Base-by-base conservation (phyloP, 2,888 invertebrate species). In the Carcina quercana region DNA sequence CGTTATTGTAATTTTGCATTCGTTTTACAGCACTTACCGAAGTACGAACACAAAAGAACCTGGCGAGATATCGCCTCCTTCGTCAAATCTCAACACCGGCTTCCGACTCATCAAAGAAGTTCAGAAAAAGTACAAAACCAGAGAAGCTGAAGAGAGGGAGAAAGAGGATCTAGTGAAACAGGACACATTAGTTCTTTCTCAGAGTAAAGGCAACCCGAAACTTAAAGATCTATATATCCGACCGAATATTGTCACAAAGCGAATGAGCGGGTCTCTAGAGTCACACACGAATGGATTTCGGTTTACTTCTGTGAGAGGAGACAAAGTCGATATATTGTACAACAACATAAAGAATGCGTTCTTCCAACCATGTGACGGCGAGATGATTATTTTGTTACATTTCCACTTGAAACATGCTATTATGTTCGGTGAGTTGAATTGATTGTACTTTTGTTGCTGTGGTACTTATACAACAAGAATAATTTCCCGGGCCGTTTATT, bases 341-440 rank as follows among this genome's bases (percentile, higher is more conserved):
- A 99, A 99, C 83, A 99, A 99, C 75, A 98, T 99, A 49, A 97
- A 98, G 70, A 97, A 98, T 68, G 98, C 99, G 5, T 97, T 99
- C 86, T 99, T 98, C 84, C 97, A 98, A 84, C 98, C 98, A 0
- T 98, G 98, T 62, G 98, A 99, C 67, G 95, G 97, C 40, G 99
- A 99, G 86, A 98, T 99, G 98, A 98, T 99, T 36, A 99, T 99
- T 62, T 85, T 99, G 14, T 86, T 99, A 37, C 99, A 99, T 86
- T 99, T 99, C 78, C 97, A 99, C 84, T 87, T 99, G 39, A 98
- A 96, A 87, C 96, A 99, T 69, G 98, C 99, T 15, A 99, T 99
- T 42, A 94, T 99, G 95, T 99, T 98, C 86, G 98, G 98, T 50
- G 74, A 88, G 75, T 63, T 25, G n/a, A 11, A 3, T 11, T 24